These are phyloP conservation scores for Neelides folsomi DNA, from an alignment of 2,888 invertebrate genomes.

Conservation along the genomic window DNA sequence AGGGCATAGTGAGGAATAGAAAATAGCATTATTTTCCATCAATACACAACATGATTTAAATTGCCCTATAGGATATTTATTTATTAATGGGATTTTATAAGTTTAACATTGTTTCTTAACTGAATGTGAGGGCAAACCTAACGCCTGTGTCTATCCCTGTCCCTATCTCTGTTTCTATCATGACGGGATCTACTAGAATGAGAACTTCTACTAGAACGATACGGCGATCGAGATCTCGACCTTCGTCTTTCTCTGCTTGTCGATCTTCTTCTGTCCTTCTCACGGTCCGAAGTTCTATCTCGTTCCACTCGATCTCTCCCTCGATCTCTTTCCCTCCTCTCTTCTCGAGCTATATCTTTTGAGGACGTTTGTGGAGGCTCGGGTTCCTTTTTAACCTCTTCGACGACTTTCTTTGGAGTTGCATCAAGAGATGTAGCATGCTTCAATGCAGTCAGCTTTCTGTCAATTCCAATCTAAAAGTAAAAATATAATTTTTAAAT, in stretches of 20 bases:
- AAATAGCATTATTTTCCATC: no score
- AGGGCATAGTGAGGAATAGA: no score
- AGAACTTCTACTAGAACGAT: conserved; percentile 6
- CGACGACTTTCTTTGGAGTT: conserved; percentile 15
- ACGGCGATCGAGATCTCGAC: conserved; percentile 29
- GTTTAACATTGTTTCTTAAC: no score
- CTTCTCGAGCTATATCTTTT: conserved; percentile 31
- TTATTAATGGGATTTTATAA: no score
- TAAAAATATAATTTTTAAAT: neutral
- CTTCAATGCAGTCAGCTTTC: conserved; percentile 51
- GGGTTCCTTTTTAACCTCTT: conserved; percentile 9
- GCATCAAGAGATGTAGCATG: conserved; percentile 37
- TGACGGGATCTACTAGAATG: conserved; percentile 22
- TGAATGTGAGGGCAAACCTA: no score
- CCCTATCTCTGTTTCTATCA: conserved; percentile 23
- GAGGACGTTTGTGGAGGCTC: conserved; percentile 1
- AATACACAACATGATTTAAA: no score
- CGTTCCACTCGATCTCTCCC: conserved; percentile 39
- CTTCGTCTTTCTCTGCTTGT: conserved; percentile 22
- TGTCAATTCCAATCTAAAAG: conserved; percentile 70
- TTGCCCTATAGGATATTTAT: no score
- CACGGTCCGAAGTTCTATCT: conserved; percentile 40
- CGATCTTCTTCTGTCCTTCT: conserved; percentile 26
- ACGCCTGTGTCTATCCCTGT: conserved; percentile 8
- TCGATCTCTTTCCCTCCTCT: conserved; percentile 18